Evolutionary conservation across 1,140 invertebrate genomes (phyloP).

Genomic region (Manduca sexta): DNA sequence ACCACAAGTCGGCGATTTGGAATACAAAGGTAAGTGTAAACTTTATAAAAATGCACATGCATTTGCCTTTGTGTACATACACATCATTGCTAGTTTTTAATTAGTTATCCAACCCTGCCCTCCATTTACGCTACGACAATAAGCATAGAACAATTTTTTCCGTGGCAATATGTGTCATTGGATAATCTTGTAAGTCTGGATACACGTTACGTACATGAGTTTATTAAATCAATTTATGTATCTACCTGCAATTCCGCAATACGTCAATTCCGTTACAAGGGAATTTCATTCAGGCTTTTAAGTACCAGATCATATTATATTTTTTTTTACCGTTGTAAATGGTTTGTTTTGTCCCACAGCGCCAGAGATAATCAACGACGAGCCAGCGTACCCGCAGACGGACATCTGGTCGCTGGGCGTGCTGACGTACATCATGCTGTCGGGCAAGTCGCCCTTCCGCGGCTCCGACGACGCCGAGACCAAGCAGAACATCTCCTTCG

Average conservation of each 20-base stretch:
- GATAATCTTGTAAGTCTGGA: too few species aligned
- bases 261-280: too few species aligned
- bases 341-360: conserved; percentile 72
- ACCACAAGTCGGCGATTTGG: conserved; percentile 78
- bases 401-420: conserved; percentile 98
- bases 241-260: background rate
- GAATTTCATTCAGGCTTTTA: too few species aligned
- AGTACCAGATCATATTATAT: too few species aligned
- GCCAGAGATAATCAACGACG: conserved; percentile 93
- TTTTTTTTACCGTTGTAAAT: background rate
- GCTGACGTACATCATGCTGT: conserved; percentile 94
- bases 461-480: conserved; percentile 89
- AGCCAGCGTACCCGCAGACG: conserved; percentile 88
- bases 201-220: too few species aligned
- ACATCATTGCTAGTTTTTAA: too few species aligned
- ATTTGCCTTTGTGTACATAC: too few species aligned
- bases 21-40: conserved; percentile 78
- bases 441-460: conserved; percentile 93
- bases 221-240: too few species aligned
- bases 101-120: too few species aligned
- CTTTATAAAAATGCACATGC: background rate
- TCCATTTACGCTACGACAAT: too few species aligned
- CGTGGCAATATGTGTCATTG: too few species aligned
- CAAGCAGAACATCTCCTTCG: conserved; percentile 92
- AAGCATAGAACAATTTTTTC: too few species aligned